Conservation (phyloP, 2,113 vertebrate genomes). For the Hydrolagus affinis region DNA sequence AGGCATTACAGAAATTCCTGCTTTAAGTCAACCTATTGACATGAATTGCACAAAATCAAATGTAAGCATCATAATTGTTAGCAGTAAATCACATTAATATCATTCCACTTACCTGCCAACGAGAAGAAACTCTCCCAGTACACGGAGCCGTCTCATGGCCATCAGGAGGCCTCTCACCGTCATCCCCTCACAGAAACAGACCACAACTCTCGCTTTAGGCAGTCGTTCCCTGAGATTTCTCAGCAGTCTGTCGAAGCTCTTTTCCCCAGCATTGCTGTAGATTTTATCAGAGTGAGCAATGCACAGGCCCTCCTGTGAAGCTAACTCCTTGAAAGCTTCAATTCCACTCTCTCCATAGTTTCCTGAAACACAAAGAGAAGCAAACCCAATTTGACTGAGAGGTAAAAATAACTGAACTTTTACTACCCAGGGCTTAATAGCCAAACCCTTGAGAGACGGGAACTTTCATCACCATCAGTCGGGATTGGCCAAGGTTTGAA, state of each 20-base stretch:
- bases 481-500: too few species aligned
- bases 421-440: too few species aligned
- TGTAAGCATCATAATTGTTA: too few species aligned
- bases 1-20: too few species aligned
- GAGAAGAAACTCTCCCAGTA: slow-evolving; percentile 83
- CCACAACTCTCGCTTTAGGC: slow-evolving; percentile 88
- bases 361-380: slow-evolving; percentile 54
- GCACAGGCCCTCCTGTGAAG: slow-evolving; percentile 85
- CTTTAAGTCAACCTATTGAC: too few species aligned
- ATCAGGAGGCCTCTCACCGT: slow-evolving; percentile 87
- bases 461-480: too few species aligned
- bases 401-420: too few species aligned
- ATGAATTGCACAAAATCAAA: too few species aligned
- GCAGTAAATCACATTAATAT: too few species aligned
- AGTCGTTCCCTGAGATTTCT: slow-evolving; percentile 82
- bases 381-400: too few species aligned
- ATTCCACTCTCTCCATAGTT: slow-evolving; percentile 98
- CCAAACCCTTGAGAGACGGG: too few species aligned
- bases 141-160: slow-evolving; percentile 85
- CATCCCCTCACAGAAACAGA: slow-evolving; percentile 98
- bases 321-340: slow-evolving; percentile 97
- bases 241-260: slow-evolving; percentile 85
- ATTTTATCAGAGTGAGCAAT: slow-evolving; percentile 97
- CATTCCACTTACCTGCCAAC: slow-evolving; percentile 73
- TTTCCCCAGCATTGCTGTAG: slow-evolving; percentile 94